Percentiles rank a stretch among this genome's conserved stretches.
Evolutionary conservation across 2,113 vertebrate genomes (phyloP).

Genomic region (Misgurnus anguillicaudatus): DNA sequence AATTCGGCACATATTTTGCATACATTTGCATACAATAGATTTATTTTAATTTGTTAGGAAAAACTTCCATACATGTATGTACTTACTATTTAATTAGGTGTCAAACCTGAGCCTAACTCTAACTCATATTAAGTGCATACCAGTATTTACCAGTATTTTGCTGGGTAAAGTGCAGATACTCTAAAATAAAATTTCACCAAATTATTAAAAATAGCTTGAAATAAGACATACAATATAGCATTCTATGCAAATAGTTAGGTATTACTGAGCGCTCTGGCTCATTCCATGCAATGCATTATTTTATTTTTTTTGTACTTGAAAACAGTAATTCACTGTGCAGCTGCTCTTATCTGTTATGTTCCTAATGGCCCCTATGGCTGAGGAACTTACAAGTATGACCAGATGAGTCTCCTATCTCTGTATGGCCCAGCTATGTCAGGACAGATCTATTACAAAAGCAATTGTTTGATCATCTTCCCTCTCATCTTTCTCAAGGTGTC

Average conservation of each 20-base stretch:
- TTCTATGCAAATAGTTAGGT: neutral
- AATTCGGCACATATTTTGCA: too few relatives aligned
- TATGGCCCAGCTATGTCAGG: slow-evolving; percentile 27
- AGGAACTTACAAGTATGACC: slow-evolving; percentile 28
- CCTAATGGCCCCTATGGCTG: slow-evolving; percentile 54
- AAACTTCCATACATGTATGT: too few relatives aligned
- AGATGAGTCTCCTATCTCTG: slow-evolving; percentile 41
- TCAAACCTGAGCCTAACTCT: too few relatives aligned
- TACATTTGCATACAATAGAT: too few relatives aligned
- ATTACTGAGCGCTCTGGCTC: neutral
- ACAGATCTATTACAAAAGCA: slow-evolving; percentile 58
- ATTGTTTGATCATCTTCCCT: slow-evolving; percentile 50
- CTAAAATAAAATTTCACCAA: too few relatives aligned
- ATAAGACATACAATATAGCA: too few relatives aligned
- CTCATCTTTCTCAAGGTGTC: slow-evolving; percentile 54
- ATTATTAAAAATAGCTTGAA: too few relatives aligned
- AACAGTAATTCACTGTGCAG: neutral
- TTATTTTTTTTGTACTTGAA: neutral
- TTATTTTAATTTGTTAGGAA: too few relatives aligned
- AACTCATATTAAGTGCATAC: too few relatives aligned
- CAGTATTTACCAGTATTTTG: too few relatives aligned
- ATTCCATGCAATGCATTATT: neutral
- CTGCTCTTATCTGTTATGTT: slow-evolving; percentile 25
- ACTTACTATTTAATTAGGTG: too few relatives aligned
- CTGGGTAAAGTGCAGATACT: too few relatives aligned